Conservation (phyloP, 2,113 vertebrate species). For the Chionodraco myersi region DNA sequence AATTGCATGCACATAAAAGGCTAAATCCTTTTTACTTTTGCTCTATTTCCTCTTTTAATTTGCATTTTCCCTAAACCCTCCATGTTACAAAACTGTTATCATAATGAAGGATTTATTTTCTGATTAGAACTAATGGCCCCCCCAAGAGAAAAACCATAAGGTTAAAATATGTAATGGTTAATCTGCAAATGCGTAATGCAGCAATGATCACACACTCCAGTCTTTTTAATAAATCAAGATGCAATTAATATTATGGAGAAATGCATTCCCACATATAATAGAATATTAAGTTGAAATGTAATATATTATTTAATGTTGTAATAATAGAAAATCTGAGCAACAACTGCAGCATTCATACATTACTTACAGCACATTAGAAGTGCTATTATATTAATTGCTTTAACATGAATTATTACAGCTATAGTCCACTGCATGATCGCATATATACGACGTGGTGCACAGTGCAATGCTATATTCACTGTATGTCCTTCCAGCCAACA, state of each 20-base stretch:
- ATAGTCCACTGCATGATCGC: conserved; percentile 3
- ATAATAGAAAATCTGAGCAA: neutral
- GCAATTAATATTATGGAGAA: neutral
- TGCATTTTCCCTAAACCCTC: conserved; percentile 73
- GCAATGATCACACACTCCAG: conserved; percentile 2
- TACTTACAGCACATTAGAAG: conserved; percentile 11
- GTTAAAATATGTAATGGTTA: conserved; percentile 63
- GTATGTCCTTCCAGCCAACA: neutral
- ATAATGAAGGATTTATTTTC: conserved; percentile 74
- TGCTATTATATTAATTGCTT: conserved; percentile 20
- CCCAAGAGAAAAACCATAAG: conserved; percentile 53
- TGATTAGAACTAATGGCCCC: conserved; percentile 54
- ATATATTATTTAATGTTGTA: neutral
- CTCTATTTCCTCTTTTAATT: conserved; percentile 81
- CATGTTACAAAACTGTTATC: conserved; percentile 62
- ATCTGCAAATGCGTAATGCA: conserved; percentile 50
- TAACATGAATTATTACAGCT: conserved; percentile 17
- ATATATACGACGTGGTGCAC: neutral
- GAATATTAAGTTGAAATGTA: neutral
- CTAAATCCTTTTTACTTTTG: conserved; percentile 75
- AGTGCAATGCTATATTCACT: neutral
- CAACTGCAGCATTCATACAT: neutral
- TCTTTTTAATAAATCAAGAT: conserved; percentile 12
- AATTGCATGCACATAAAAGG: conserved; percentile 67
- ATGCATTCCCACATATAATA: neutral